Base-by-base conservation (phyloP, 2,797 vertebrate species). In the Cetoscarus ocellatus region DNA sequence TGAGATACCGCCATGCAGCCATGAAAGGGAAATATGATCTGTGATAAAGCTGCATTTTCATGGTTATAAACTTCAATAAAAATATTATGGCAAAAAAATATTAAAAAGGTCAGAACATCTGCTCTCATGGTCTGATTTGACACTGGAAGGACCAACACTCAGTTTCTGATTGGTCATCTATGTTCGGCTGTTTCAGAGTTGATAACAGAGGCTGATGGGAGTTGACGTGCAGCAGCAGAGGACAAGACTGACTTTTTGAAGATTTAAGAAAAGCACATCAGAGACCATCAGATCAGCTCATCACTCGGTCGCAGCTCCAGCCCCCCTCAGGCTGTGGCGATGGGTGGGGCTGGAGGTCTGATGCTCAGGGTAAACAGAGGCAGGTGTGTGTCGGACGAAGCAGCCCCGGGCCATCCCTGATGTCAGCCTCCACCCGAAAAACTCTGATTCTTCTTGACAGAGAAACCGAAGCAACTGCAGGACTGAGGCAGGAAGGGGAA, bases 371-470 rank as follows among this genome's bases (percentile, higher is more conserved):
- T 35, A 56, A 80, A 48, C 74, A 36, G 61, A 70, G 76, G 88
- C 91, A 95, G 95, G 93, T 95, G 93, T 91, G 85, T 95, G 93
- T 88, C 70, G 80, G 82, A 61, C 74, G 82, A 89, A 68, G 82
- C 85, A 88, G 95, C 95, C 92, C 8, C 85, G 50, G 95, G 96
- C 95, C 88, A 75, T 94, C 95, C 94, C 36, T 50, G 86, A 90
- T 88, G 82, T 88, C 61, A 70, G 88, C 87, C 88, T 93, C 94
- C 88, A 65, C 75, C 71, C 15, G 72, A 70, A 90, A 85, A 81
- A 83, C 73, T 51, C 90, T 96, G 94, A 97, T 95, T 86, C 86
- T 82, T 94, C 79, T 17, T 95, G 96, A 97, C 97, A 96, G 73
- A 76, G 27, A 67, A 88, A 87, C 89, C 88, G 86, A 86, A 83